Evolutionary conservation across 2,888 invertebrate genomes (phyloP), one percentile per base, ranked within the genome.

Genomic region (Piscicola geometra): DNA sequence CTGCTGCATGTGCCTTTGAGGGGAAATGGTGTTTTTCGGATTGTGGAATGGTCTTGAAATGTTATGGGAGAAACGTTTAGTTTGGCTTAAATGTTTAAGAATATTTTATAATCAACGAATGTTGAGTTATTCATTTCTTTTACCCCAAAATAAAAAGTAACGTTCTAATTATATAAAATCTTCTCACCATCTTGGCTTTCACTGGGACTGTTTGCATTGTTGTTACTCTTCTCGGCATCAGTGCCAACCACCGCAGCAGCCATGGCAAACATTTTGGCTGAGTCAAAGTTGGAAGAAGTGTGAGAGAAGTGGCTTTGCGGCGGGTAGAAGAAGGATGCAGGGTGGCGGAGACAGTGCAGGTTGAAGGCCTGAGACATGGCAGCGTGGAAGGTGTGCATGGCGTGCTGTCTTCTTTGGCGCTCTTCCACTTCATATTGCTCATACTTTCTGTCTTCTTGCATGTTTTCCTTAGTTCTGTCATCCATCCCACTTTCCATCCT

Each of bases 321-420:
- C 5, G 71, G 32, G 35, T 75, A 69, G 68, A 78, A 77, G 1
- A 77, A 56, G 9, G 73, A 71, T 15, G 76, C 69, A 1, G 78
- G 78, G 71, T 79, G 76, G 30, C 71, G 52, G 72, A 79, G 76
- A 70, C 77, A 80, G 68, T 78, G 79, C 64, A 80, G 71, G 79
- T 78, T 80, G 56, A 80, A 75, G n/a, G 79, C 78, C 56, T 80
- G 78, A 5, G 80, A 78, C 76, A 80, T 76, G 76, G 78, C 78
- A 1, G 80, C 78, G 52, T 80, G 78, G 41, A 80, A 75, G 33
- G 79, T 72, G 52, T 72, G 76, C 32, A 72, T 73, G 64, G 64
- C 64, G 9, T 47, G 68, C n/a, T 71, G 76, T 25, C 41, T 56
- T 41, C 69, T 71, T 68, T 71, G 33, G n/a, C 25, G 21, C 60